phyloP scores from a whole-genome alignment of 92 coral and sea anemone genomes.

The Muricea muricata region DNA sequence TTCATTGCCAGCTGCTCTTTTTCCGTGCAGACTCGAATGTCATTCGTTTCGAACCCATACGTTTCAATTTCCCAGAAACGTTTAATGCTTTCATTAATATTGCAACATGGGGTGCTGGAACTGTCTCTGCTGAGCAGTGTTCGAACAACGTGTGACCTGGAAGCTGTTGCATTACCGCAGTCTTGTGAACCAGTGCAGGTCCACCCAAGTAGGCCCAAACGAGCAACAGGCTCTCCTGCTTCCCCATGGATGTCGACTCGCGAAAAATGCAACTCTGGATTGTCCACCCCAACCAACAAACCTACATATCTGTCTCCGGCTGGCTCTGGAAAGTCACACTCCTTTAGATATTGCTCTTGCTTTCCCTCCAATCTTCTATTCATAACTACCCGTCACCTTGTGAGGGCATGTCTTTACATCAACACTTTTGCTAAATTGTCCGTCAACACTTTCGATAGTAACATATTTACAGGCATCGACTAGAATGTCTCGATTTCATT shows the following conservation, averaged over 20 bases:
- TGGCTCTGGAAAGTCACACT: conserved; percentile 66
- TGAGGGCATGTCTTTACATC: conserved; percentile 64
- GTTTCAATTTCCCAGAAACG: conserved; percentile 69
- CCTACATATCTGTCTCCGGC: conserved; percentile 69
- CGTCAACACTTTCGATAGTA: too few species aligned
- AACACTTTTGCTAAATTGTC: conserved; percentile 39
- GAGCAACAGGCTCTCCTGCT: conserved; percentile 48
- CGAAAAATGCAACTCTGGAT: conserved; percentile 66
- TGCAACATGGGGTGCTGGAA: conserved; percentile 35
- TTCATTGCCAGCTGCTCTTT: conserved; percentile 55
- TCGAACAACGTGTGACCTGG: too few species aligned
- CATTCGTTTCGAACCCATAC: conserved; percentile 38
- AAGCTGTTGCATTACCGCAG: conserved; percentile 10
- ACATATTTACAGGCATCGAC: conserved; percentile 70
- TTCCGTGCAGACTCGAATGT: conserved; percentile 27
- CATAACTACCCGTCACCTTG: conserved; percentile 65
- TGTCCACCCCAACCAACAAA: conserved; percentile 64
- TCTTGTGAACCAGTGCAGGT: conserved; percentile 66
- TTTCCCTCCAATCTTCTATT: conserved; percentile 65
- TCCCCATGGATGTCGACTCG: conserved; percentile 56
- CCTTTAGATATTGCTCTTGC: conserved; percentile 41
- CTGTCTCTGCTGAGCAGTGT: too few species aligned
- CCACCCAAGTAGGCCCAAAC: conserved; percentile 74
- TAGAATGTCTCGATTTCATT: conserved; percentile 61
- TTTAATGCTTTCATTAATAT: conserved; percentile 51